These are phyloP conservation scores for Columba guinea DNA, from an alignment of 2,797 vertebrate species.

Conservation along the genomic window DNA sequence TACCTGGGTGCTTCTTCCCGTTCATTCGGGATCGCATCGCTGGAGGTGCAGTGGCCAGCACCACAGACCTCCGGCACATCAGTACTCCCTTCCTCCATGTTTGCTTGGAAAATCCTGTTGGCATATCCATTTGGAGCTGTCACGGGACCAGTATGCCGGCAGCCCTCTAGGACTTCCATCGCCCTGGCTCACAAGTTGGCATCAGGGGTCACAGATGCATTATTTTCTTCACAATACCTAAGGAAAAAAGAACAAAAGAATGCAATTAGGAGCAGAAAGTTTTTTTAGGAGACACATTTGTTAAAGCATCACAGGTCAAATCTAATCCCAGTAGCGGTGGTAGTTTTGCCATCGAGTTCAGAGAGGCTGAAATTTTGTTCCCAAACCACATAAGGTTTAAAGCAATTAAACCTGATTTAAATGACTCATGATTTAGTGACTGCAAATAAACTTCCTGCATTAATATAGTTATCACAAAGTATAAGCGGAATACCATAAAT, in stretches of 20 bases:
- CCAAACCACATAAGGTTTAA: neutral
- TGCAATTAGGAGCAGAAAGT: neutral
- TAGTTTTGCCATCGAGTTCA: neutral
- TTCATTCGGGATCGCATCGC: constrained; percentile 31
- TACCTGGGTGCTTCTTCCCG: constrained; percentile 69
- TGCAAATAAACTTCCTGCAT: neutral
- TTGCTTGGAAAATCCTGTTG: constrained; percentile 83
- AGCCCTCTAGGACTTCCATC: constrained; percentile 64
- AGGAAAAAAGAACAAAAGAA: neutral
- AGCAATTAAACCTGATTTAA: neutral
- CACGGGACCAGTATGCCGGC: neutral
- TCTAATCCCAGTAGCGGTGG: neutral
- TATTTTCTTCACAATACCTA: constrained; percentile 44
- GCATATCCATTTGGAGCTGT: constrained; percentile 85
- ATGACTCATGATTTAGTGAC: neutral
- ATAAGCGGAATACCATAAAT: neutral
- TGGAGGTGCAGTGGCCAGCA: constrained; percentile 66
- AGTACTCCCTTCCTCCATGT: constrained; percentile 78
- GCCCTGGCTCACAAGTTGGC: neutral
- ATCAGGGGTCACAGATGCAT: constrained; percentile 37
- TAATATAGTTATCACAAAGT: constrained; percentile 20
- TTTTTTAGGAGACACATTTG: neutral
- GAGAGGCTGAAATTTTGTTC: neutral
- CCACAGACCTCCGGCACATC: constrained; percentile 76
- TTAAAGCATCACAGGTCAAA: neutral